Percentiles rank a stretch among this genome's conserved stretches.
Conservation (phyloP, 2,888 invertebrate species). For the Formica aserva region DNA sequence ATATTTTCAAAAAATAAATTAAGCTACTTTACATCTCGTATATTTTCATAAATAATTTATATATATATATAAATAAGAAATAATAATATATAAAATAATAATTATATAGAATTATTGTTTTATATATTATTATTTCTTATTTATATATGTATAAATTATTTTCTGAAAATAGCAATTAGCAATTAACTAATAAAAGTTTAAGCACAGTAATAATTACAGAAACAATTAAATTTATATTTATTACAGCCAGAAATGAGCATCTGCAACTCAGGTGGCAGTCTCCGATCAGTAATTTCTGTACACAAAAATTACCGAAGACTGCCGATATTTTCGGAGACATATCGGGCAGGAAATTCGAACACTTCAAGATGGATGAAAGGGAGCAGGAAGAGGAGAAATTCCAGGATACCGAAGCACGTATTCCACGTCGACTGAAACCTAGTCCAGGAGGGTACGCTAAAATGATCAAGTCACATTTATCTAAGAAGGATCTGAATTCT, state of each 20-base stretch:
- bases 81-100: not conserved
- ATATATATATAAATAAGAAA: not conserved
- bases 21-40: not conserved
- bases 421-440: constrained; percentile 84
- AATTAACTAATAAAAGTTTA: not conserved
- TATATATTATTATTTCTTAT: too few species aligned
- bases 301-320: constrained; percentile 50
- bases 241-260: constrained; percentile 9
- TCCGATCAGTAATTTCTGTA: constrained; percentile 13
- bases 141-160: too few species aligned
- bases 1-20: not conserved
- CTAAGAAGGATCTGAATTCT: constrained; percentile 90
- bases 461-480: constrained; percentile 90
- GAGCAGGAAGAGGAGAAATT: constrained; percentile 79
- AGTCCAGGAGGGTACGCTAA: constrained; percentile 90
- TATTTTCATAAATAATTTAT: not conserved
- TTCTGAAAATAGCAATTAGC: not conserved
- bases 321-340: constrained; percentile 78
- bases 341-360: constrained; percentile 71
- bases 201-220: not conserved
- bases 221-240: not conserved
- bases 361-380: constrained; percentile 75
- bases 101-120: not conserved
- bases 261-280: not conserved
- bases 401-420: constrained; percentile 67